These are phyloP conservation scores for Grallaria varia DNA, from an alignment of 2,113 vertebrate genomes.

Conservation along the genomic window DNA sequence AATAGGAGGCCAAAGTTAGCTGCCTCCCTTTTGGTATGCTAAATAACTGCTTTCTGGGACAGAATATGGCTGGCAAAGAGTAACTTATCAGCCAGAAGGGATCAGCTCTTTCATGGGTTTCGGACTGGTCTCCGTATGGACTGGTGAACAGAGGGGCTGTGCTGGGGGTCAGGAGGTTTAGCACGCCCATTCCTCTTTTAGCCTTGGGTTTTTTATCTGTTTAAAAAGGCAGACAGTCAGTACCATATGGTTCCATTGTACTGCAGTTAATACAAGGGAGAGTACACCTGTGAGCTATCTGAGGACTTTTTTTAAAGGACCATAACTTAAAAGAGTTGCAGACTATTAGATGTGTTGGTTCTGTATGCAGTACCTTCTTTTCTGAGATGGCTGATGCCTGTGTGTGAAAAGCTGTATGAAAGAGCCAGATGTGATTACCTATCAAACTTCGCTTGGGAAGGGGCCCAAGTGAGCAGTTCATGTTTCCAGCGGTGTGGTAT, in stretches of 20 bases:
- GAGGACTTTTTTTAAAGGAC: neutral
- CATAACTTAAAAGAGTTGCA: neutral
- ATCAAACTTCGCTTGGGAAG: neutral
- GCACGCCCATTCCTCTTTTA: neutral
- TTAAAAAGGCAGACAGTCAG: neutral
- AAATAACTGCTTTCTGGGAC: neutral
- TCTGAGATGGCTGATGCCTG: neutral
- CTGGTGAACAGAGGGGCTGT: neutral
- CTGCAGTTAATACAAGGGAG: neutral
- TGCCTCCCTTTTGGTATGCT: neutral
- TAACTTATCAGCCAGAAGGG: neutral
- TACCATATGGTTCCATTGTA: neutral
- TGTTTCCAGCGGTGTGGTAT: neutral
- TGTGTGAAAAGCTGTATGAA: neutral
- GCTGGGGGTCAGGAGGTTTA: neutral
- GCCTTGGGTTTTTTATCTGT: neutral
- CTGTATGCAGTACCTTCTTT: neutral
- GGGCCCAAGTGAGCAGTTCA: neutral
- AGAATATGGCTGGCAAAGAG: neutral
- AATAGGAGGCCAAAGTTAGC: neutral
- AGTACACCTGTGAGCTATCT: neutral
- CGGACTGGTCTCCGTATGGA: neutral
- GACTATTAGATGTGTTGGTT: neutral
- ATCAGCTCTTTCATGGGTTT: neutral
- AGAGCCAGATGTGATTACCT: neutral